Evolutionary conservation across 1,140 invertebrate genomes (phyloP), one percentile per base, ranked within the genome.

Genomic region (Cherax quadricarinatus): DNA sequence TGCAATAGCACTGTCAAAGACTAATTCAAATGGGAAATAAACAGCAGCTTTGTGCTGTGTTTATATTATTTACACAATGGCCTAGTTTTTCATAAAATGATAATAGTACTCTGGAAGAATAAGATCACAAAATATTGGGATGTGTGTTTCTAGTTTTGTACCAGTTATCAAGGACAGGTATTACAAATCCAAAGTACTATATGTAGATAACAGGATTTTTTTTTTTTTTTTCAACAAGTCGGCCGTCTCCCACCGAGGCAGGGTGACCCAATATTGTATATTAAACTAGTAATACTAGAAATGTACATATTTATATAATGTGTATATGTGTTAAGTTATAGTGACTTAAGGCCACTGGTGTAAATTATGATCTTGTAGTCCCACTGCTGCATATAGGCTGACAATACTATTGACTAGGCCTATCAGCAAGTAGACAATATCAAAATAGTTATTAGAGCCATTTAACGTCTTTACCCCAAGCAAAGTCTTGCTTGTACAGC

Each of bases 281-380:
- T 62, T 57, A 30, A 57, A 70, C 16, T 21, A 70, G 1, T 62
- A 70, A 70, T 41, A 49, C 14, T 70, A 85, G 41, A 48, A 70
- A 10, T 85, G 83, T 85, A 85, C 48, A 85, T 85, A 85, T 85
- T 85, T 85, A 30, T 85, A 85, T 66, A 62, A 85, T 85, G 83
- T 70, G 60, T 48, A 85, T 85, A 70, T 70, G 41, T 84, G 82
- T 62, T 84, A 84, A 84, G 82, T 60, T 84, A 24, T 30, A 85
- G 48, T 84, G 48, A 48, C 60, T 85, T 62, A 85, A 85, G 60
- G 49, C 60, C 70, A 66, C 62, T 48, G 83, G 41, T 30, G 18
- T 66, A 49, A 84, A 2, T 49, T 49, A 85, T 84, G 82, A 66
- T 66, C 83, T 84, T 80, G 86, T 88, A 88, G 86, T 57, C 51